A percentile compares a stretch with the other conserved stretches of the same genome.
phyloP scores from a whole-genome alignment of 2,888 invertebrate species.

The Argyresthia goedartella region DNA sequence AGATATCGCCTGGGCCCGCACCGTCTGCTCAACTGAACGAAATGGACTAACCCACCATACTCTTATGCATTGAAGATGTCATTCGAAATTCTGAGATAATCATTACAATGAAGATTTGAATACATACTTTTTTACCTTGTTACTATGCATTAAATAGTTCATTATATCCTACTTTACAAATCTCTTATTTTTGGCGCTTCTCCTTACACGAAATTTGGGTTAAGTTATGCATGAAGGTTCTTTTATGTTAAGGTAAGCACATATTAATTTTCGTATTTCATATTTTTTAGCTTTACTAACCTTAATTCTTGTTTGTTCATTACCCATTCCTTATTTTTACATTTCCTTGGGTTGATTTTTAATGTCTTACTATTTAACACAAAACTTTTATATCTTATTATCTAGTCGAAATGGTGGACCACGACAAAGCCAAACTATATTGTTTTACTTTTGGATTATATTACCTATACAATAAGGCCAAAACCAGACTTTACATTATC shows the following conservation, averaged over 20 bases:
- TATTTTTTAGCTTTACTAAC: not conserved
- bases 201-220: not conserved
- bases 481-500: too few relatives aligned
- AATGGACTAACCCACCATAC: conserved; percentile 28
- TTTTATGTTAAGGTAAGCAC: conserved; percentile 16
- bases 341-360: too few relatives aligned
- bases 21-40: conserved; percentile 13
- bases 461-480: too few relatives aligned
- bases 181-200: conserved; percentile 21
- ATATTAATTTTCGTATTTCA: conserved; percentile 5
- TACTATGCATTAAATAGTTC: conserved; percentile 40
- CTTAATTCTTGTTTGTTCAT: too few relatives aligned
- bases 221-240: conserved; percentile 5
- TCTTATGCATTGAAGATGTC: conserved; percentile 44
- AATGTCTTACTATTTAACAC: too few relatives aligned
- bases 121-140: conserved; percentile 24
- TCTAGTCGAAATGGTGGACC: too few relatives aligned
- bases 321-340: too few relatives aligned
- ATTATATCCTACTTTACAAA: conserved; percentile 36
- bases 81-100: conserved; percentile 21
- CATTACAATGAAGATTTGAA: conserved; percentile 51
- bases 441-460: too few relatives aligned
- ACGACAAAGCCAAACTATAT: too few relatives aligned
- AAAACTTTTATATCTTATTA: too few relatives aligned
- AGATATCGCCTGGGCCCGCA: not conserved